Evolutionary conservation across 2,113 vertebrate species (phyloP), one percentile per base, ranked within the genome.

Genomic region (Gobio gobio): DNA sequence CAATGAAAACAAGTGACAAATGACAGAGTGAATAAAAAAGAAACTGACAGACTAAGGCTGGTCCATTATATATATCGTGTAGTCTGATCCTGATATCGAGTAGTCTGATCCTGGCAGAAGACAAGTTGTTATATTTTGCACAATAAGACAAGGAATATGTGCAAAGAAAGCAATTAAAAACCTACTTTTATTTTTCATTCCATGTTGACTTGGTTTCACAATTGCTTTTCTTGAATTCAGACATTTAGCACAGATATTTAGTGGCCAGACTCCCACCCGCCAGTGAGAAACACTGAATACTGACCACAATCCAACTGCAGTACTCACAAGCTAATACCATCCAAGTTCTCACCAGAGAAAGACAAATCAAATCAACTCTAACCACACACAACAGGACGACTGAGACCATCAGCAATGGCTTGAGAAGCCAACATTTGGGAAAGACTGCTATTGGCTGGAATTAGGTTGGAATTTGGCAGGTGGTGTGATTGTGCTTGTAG

Each of bases 321-420:
- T 61, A 63, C 56, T 73, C 68, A 33, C 40, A 73, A 14, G n/a
- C 64, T 61, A 73, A 85, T 72, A 49, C 66, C 26, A 24, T 29
- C 61, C 72, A 51, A 54, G 33, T 49, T 80, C 18, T 47, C 45
- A 4, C 24, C 26, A 26, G 24, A 49, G 22, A 43, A n/a, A 74
- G 58, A 73, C 36, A 81, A 56, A 75, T 79, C 76, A 80, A 83
- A 86, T 83, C 29, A 77, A 33, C 54, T 77, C 33, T 70, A 79
- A 84, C 51, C 10, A 59, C 64, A 49, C 40, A 77, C 63, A 72
- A 78, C 29, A 29, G 24, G 54, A 79, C 68, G 68, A 79, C 45
- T 54, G 75, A 70, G 18, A 9, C 33, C 75, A 59, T 79, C 58
- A 47, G 68, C 33, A 85, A 72, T 29, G 43, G 2, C 33, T n/a